A percentile compares a stretch with the other conserved stretches of the same genome.
Conservation (phyloP, 2,113 vertebrate genomes). For the Lates calcarifer region DNA sequence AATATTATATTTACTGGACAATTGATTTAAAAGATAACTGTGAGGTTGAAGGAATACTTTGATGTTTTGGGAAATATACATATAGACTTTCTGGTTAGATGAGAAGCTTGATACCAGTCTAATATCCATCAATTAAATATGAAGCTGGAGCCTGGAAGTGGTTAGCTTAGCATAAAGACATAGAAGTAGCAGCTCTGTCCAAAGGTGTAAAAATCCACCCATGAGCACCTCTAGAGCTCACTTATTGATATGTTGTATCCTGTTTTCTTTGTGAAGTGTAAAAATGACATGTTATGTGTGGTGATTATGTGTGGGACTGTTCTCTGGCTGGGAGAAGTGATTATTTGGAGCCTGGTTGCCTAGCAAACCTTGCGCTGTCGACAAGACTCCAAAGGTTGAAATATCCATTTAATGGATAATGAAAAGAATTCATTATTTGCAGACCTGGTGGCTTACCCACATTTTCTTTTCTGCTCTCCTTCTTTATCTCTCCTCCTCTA, state of each 20-base stretch:
- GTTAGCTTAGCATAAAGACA: background rate
- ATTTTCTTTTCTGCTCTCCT: background rate
- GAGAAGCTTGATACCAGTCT: background rate
- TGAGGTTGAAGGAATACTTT: background rate
- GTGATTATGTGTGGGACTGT: background rate
- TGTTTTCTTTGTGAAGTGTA: background rate
- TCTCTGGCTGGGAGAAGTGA: conserved; percentile 5
- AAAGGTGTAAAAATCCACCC: background rate
- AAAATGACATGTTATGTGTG: background rate
- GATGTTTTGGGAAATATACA: background rate
- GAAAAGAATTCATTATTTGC: background rate
- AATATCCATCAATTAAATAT: background rate
- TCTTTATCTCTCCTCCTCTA: background rate
- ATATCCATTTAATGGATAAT: conserved; percentile 1
- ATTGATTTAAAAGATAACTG: background rate
- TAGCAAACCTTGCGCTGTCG: background rate
- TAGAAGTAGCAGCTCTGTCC: background rate
- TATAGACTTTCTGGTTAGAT: background rate
- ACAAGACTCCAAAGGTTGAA: conserved; percentile 2
- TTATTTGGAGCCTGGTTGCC: conserved; percentile 22
- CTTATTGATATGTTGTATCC: background rate
- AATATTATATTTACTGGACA: background rate
- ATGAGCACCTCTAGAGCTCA: background rate
- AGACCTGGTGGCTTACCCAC: background rate
- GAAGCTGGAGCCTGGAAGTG: background rate